phyloP scores from a whole-genome alignment of 2,888 invertebrate species.

The Amaurobius ferox region DNA sequence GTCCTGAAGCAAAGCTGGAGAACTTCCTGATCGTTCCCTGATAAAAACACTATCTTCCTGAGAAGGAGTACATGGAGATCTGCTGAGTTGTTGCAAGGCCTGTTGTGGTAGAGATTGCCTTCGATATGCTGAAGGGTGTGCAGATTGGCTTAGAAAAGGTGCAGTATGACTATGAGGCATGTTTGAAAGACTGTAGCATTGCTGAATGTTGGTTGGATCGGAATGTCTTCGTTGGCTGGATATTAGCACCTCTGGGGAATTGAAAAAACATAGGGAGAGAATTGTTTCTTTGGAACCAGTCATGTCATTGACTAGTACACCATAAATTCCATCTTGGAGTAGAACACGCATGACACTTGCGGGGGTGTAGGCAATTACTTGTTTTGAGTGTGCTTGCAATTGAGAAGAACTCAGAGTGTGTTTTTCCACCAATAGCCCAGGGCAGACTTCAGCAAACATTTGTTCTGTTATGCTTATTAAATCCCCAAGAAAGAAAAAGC shows the following conservation, averaged over 20 bases:
- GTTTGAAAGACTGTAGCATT: neutral
- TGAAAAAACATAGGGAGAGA: conserved; percentile 81
- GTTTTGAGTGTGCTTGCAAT: conserved; percentile 78
- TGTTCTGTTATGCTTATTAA: conserved; percentile 82
- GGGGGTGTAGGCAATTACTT: conserved; percentile 46
- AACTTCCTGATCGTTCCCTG: neutral
- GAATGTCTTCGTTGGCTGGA: conserved; percentile 3
- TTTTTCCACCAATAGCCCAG: conserved; percentile 83
- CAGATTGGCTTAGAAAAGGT: neutral
- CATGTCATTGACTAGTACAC: conserved; percentile 78
- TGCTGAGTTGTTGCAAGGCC: neutral
- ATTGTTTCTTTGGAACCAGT: conserved; percentile 81
- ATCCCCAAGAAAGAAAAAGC: conserved; percentile 84
- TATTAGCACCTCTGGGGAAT: conserved; percentile 79
- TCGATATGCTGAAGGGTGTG: neutral
- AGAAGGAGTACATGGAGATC: neutral
- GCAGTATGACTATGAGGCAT: conserved; percentile 31
- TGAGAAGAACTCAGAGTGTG: conserved; percentile 83
- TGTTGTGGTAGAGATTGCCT: conserved; percentile 33
- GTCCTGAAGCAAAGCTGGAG: conserved; percentile 13
- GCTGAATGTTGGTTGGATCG: neutral
- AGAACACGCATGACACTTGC: conserved; percentile 55
- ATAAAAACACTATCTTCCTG: conserved; percentile 11
- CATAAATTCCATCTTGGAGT: conserved; percentile 56
- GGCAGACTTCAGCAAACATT: conserved; percentile 83